Conservation (phyloP, 2,888 invertebrate genomes). For the Galerucella pusilla region DNA sequence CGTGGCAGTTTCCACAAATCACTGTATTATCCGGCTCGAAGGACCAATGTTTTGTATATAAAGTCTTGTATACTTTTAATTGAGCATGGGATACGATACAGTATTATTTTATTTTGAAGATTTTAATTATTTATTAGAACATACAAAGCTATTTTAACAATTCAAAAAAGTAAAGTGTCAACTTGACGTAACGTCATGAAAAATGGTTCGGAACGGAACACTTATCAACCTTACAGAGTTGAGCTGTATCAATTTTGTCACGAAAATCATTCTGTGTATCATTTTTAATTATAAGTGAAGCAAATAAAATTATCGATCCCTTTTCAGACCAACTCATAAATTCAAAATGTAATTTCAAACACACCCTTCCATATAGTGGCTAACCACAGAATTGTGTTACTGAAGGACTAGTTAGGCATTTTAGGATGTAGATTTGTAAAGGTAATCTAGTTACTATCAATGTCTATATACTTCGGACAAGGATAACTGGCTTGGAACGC, state of each 20-base stretch:
- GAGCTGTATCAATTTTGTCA: not conserved
- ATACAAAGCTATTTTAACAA: too few species aligned
- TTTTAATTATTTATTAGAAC: too few species aligned
- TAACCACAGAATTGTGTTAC: conserved; percentile 28
- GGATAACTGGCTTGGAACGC: not conserved
- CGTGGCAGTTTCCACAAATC: too few species aligned
- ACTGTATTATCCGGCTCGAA: too few species aligned
- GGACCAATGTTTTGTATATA: too few species aligned
- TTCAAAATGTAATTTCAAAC: conserved; percentile 31
- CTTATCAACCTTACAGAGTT: too few species aligned
- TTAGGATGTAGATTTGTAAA: conserved; percentile 24
- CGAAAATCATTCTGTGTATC: not conserved
- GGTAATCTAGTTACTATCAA: conserved; percentile 25
- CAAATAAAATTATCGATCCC: conserved; percentile 31
- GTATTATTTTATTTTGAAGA: too few species aligned
- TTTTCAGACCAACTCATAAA: conserved; percentile 20
- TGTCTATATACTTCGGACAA: not conserved
- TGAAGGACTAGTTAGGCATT: conserved; percentile 31
- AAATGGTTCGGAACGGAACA: too few species aligned
- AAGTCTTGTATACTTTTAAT: too few species aligned
- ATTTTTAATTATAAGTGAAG: conserved; percentile 3
- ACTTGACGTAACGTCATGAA: too few species aligned
- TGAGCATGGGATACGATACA: too few species aligned
- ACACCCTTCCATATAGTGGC: conserved; percentile 27
- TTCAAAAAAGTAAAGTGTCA: too few species aligned